Conservation (phyloP, 2,888 invertebrate species). For the Agapostemon virescens region DNA sequence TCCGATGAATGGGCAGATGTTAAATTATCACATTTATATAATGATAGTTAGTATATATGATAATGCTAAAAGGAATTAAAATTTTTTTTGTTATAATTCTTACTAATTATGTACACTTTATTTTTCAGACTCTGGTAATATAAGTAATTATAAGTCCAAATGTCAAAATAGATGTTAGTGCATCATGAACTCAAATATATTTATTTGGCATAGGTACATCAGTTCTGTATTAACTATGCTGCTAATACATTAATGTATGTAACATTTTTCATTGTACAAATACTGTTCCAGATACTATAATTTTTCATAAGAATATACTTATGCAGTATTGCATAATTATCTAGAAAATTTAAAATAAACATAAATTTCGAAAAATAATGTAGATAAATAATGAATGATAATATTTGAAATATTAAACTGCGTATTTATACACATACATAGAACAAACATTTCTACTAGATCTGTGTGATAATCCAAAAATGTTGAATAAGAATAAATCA, state of each 20-base stretch:
- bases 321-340: not conserved
- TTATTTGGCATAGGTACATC: constrained; percentile 21
- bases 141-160: constrained; percentile 50
- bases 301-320: constrained; percentile 6
- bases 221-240: not conserved
- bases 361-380: not conserved
- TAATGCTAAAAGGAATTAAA: not conserved
- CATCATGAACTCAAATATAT: not conserved
- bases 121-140: constrained; percentile 52
- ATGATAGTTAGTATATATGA: constrained; percentile 40
- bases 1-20: constrained; percentile 88
- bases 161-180: constrained; percentile 59
- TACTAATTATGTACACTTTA: constrained; percentile 12
- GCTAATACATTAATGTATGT: constrained; percentile 23
- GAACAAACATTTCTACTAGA: not conserved
- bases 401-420: constrained; percentile 10
- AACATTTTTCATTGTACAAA: constrained; percentile 8
- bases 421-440: not conserved
- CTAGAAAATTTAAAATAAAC: not conserved
- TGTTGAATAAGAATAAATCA: too few relatives aligned
- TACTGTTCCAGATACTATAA: not conserved
- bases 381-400: not conserved
- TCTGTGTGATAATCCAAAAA: too few relatives aligned
- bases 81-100: not conserved
- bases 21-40: constrained; percentile 30